Base-by-base conservation (phyloP, 2,888 invertebrate genomes). In the Bibio marci region DNA sequence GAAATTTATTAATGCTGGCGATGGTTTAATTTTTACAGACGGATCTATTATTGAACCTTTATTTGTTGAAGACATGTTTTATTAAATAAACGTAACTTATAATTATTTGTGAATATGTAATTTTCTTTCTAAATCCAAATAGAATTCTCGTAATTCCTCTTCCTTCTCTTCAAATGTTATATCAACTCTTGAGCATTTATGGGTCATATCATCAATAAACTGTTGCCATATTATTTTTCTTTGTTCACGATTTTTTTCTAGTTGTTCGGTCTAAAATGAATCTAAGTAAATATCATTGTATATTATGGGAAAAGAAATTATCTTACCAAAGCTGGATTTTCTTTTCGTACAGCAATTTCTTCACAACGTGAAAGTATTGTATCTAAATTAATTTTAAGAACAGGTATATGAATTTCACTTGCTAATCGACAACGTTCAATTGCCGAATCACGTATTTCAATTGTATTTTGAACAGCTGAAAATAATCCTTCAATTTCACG, bases 401-500 rank as follows among this genome's bases (percentile, higher is more conserved):
- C 66, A 4, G 75, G 70, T 37, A 81, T 56, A 47, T 72, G 69
- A 41, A 64, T 62, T 52, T 73, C 70, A 30, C 72, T 70, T 42
- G 70, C 60, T 45, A 71, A 69, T 43, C 70, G 69, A n/a, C 78
- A 70, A 48, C 72, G 72, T 28, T 76, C 76, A 6, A 80, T 65
- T 54, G 82, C 73, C 41, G 71, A 75, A 51, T 82, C 79, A 53
- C 76, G 80, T 17, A 87, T 69, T 47, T 86, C 82, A 2, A 80
- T 79, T 11, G 80, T 67, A 49, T 74, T 73, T 58, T 86, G 82
- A 30, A 85, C 66, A 38, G 80, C 71, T 47, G 73, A 69, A 58
- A 87, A 83, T 41, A 90, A 65, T 48, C 73, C 70, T 52, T 80
- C 80, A 3, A 85, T 76, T 63, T 90, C 88, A 47, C 74, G 65